phyloP scores from a whole-genome alignment of 2,888 invertebrate species.

The Gisinianus flammeolus region DNA sequence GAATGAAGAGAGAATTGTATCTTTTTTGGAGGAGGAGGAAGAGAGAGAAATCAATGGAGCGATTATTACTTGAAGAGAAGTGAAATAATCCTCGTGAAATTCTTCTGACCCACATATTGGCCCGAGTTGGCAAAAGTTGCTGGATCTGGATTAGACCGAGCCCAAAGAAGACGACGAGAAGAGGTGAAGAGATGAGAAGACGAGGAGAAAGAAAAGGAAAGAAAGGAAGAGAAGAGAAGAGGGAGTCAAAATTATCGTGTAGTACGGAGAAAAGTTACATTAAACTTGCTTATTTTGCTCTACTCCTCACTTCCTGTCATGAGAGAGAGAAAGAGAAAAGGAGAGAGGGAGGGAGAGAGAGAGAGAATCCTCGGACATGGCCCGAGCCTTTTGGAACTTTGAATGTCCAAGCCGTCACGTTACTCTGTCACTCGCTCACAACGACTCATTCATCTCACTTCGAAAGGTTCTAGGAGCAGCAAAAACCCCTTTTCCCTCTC shows the following conservation, averaged over 20 bases:
- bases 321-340: background rate
- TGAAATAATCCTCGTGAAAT: background rate
- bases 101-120: background rate
- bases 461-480: background rate
- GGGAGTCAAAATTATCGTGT: background rate
- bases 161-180: too few species aligned
- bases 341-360: background rate
- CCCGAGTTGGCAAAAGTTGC: too few species aligned
- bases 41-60: constrained; percentile 2
- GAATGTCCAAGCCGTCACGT: background rate
- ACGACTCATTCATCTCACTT: background rate
- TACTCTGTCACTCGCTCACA: background rate
- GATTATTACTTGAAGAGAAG: constrained; percentile 1
- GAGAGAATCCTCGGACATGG: too few species aligned
- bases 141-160: too few species aligned
- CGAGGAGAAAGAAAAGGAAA: too few species aligned
- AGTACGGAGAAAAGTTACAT: too few species aligned
- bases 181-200: too few species aligned
- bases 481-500: background rate
- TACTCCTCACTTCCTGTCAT: background rate
- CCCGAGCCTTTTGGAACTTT: too few species aligned
- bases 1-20: too few species aligned
- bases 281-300: too few species aligned
- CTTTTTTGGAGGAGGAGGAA: background rate
- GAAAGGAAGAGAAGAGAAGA: background rate